Evolutionary conservation across 2,888 invertebrate genomes (phyloP).

Genomic region (Heliconius erato): DNA sequence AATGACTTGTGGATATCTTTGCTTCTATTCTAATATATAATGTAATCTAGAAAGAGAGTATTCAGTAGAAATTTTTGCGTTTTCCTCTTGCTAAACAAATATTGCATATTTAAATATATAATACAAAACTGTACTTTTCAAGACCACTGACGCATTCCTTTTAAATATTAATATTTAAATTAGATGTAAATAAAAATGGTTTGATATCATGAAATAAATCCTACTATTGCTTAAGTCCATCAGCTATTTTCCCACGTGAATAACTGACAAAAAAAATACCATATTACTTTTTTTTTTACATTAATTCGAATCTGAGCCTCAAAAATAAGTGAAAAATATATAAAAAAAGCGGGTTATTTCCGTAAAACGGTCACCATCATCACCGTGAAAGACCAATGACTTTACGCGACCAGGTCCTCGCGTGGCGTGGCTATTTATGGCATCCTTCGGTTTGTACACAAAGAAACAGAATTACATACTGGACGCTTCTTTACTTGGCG

Average conservation of each 20-base stretch:
- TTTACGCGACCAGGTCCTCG: conserved; percentile 49
- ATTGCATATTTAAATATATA: neutral
- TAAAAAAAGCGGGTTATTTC: conserved; percentile 51
- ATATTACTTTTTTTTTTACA: neutral
- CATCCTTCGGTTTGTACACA: conserved; percentile 65
- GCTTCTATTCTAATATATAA: too few relatives aligned
- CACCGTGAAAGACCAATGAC: conserved; percentile 68
- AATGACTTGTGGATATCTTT: neutral
- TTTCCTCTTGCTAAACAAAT: neutral
- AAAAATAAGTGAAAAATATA: conserved; percentile 10
- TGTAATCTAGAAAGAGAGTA: neutral
- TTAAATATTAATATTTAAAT: neutral
- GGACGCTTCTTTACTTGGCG: conserved; percentile 62
- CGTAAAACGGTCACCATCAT: conserved; percentile 50
- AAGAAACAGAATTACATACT: conserved; percentile 64
- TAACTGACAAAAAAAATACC: neutral
- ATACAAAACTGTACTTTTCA: too few relatives aligned
- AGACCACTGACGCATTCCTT: neutral
- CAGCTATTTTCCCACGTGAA: neutral
- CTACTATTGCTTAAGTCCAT: neutral
- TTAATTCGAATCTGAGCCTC: neutral
- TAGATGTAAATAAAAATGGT: neutral
- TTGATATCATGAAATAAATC: neutral
- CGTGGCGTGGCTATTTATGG: conserved; percentile 62
- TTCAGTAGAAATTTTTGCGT: neutral